Evolutionary conservation across 2,888 invertebrate species (phyloP).

Genomic region (Ophion costatus): DNA sequence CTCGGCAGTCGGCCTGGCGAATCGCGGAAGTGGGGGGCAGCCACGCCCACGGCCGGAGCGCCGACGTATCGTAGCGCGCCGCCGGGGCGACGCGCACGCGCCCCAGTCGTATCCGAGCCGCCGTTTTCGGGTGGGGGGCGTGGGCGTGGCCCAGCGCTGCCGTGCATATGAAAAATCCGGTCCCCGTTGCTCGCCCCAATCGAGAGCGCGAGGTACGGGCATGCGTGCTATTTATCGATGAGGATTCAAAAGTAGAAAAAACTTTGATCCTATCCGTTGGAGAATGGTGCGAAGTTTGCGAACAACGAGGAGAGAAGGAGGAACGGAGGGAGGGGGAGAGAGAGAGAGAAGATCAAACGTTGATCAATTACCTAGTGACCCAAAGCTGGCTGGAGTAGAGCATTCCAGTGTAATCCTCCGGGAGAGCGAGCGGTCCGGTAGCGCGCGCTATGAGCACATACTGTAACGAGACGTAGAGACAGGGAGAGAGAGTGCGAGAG

Average conservation of each 20-base stretch:
- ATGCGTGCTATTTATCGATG: neutral
- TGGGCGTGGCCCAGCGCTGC: neutral
- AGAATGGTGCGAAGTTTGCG: no score
- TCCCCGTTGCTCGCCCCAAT: no score
- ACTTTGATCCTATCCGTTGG: no score
- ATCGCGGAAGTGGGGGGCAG: no score
- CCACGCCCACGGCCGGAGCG: no score
- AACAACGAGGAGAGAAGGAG: neutral
- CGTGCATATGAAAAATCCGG: no score
- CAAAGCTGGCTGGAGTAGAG: constrained; percentile 66
- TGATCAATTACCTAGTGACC: constrained; percentile 71
- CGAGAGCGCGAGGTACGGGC: no score
- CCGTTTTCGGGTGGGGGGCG: neutral
- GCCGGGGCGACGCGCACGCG: no score
- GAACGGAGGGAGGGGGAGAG: neutral
- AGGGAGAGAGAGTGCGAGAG: neutral
- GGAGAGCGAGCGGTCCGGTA: constrained; percentile 65
- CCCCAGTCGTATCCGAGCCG: neutral
- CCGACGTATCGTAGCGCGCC: neutral
- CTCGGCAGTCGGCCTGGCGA: neutral
- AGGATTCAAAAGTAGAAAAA: no score
- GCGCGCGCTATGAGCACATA: constrained; percentile 29
- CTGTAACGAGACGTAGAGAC: constrained; percentile 17
- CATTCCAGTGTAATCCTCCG: constrained; percentile 67
- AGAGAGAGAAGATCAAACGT: constrained; percentile 51